Conservation (phyloP, 1,140 invertebrate species). For the Neodiprion fabricii region DNA sequence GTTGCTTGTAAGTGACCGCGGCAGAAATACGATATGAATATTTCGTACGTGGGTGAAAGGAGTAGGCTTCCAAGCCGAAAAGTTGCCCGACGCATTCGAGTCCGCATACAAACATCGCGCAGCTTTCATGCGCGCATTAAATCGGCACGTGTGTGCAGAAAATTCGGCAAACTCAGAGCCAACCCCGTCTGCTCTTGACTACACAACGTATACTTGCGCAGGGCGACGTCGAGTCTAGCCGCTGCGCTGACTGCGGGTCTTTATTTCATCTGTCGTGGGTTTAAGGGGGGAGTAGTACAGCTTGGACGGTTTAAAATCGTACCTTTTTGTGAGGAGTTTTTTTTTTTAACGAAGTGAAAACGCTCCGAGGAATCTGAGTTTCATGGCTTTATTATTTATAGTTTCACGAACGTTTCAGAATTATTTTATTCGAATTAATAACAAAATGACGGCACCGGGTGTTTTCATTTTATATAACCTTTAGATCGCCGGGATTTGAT, state of each 20-base stretch:
- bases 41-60: not conserved
- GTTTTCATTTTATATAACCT: too few species aligned
- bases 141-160: not conserved
- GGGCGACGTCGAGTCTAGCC: not conserved
- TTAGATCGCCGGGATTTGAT: too few species aligned
- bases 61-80: not conserved
- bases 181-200: too few species aligned
- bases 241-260: not conserved
- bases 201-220: not conserved
- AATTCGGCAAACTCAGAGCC: too few species aligned
- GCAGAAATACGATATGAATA: conserved; percentile 1
- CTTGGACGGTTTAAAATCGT: too few species aligned
- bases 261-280: conserved; percentile 1
- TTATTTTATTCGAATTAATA: too few species aligned
- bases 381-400: too few species aligned
- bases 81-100: not conserved
- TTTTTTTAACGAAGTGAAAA: too few species aligned
- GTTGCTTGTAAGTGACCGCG: not conserved
- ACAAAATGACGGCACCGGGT: too few species aligned
- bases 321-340: too few species aligned
- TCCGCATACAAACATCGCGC: not conserved
- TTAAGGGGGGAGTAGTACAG: not conserved
- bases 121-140: not conserved
- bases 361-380: too few species aligned
- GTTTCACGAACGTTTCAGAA: too few species aligned